Base-by-base conservation (phyloP, 2,888 invertebrate genomes). In the Homarus gammarus region DNA sequence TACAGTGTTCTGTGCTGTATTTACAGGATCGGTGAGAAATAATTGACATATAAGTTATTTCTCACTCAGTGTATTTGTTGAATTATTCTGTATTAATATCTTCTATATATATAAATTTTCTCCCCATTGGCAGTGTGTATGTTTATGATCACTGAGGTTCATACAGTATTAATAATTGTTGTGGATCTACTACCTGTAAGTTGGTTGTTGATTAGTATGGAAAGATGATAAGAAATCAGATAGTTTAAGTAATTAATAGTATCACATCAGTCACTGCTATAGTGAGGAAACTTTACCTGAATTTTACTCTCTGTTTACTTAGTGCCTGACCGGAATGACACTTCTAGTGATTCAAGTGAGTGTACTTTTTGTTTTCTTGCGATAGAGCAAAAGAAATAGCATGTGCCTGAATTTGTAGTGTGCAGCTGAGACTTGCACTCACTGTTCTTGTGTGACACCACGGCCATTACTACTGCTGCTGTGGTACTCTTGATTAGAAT, bases 311-410 rank as follows among this genome's bases (percentile, higher is more conserved):
- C 38, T 75, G 31, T 75, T 75, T 75, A 40, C 75, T 40, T 40
- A 38, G 75, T 75, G 75, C 40, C 75, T 75, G 75, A 36, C 40
- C n/a, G 75, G 36, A 75, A 75, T 75, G 75, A 75, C 27, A 38
- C 38, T 75, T 36, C 75, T 38, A 40, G 38, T 27, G 75, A 75
- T 40, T 40, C 75, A 75, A 75, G 75, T 75, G 75, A 75, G 75
- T 75, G 75, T 36, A 75, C 38, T 27, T 40, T 27, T 75, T 75
- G 22, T 75, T 75, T 33, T 40, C n/a, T 36, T 36, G 40, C n/a
- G 12, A 22, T n/a, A 40, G 15, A 22, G 3, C 2, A 22, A 22
- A n/a, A 40, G 40, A 75, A 40, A n/a, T 75, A 10, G 40, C 38
- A 40, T 36, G 38, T 40, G 8, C 40, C 0, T 56, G 22, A 56